A percentile compares a stretch with the other conserved stretches of the same genome.
Evolutionary conservation across 2,797 vertebrate species (phyloP).

Genomic region (Characodon lateralis): DNA sequence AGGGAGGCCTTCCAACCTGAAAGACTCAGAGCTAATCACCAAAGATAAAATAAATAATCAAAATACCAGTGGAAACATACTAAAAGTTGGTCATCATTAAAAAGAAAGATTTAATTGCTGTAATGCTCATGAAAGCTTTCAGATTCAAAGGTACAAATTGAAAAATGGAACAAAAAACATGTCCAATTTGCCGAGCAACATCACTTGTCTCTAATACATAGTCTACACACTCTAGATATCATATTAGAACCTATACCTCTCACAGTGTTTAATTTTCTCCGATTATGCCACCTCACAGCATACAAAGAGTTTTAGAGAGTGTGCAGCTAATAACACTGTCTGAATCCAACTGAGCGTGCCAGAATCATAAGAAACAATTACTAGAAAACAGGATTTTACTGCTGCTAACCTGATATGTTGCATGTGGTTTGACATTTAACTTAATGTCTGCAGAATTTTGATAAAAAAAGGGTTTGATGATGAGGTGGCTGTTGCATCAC

Average conservation of each 20-base stretch:
- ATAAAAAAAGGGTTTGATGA: conserved; percentile 59
- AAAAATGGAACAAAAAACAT: too few relatives aligned
- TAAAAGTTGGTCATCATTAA: too few relatives aligned
- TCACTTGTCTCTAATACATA: neutral
- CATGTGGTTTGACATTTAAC: conserved; percentile 47
- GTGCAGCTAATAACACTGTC: conserved; percentile 50
- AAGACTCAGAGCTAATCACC: too few relatives aligned
- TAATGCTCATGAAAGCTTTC: too few relatives aligned
- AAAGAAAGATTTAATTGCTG: too few relatives aligned
- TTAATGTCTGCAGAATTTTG: conserved; percentile 41
- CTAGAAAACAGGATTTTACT: conserved; percentile 50
- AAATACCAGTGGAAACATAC: too few relatives aligned
- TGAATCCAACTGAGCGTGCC: conserved; percentile 38
- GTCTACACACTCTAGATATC: conserved; percentile 18
- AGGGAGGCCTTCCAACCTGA: too few relatives aligned
- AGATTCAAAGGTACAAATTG: too few relatives aligned
- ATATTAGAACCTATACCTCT: conserved; percentile 29
- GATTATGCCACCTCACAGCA: conserved; percentile 43
- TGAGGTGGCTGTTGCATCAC: conserved; percentile 44
- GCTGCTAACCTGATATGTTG: conserved; percentile 21
- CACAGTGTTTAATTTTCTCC: conserved; percentile 40
- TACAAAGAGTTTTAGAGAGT: conserved; percentile 41
- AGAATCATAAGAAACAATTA: conserved; percentile 60
- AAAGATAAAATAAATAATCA: too few relatives aligned
- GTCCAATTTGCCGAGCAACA: neutral